These are phyloP conservation scores for Argyra leucocephala DNA, from an alignment of 2,888 invertebrate species.

Conservation along the genomic window DNA sequence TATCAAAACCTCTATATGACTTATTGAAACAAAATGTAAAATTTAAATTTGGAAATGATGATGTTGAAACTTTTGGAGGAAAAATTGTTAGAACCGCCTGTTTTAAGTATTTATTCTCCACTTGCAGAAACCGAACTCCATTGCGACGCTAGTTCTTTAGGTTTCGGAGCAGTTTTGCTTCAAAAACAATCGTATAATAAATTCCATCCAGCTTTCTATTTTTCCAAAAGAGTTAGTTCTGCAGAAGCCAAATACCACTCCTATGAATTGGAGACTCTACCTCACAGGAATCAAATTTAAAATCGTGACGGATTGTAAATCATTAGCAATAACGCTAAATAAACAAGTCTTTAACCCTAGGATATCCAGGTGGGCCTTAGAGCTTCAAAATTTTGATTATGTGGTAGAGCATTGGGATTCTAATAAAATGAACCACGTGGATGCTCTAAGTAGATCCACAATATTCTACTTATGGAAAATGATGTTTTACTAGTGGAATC, in stretches of 20 bases:
- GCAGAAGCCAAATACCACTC: constrained; percentile 25
- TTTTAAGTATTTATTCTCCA: constrained; percentile 27
- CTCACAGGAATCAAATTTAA: constrained; percentile 16
- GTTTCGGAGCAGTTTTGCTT: constrained; percentile 31
- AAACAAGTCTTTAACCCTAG: constrained; percentile 21
- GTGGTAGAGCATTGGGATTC: constrained; percentile 20
- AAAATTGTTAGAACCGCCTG: no score
- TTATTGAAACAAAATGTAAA: constrained; percentile 14
- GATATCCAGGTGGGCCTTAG: background rate
- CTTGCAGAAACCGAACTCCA: constrained; percentile 29
- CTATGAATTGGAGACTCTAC: constrained; percentile 30
- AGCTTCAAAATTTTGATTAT: constrained; percentile 18
- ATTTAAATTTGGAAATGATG: constrained; percentile 18
- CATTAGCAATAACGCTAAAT: constrained; percentile 17
- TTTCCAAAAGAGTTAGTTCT: constrained; percentile 28
- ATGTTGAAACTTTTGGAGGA: constrained; percentile 29
- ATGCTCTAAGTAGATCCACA: no score
- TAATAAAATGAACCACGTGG: constrained; percentile 28
- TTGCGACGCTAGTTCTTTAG: constrained; percentile 30
- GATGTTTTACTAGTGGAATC: constrained; percentile 13
- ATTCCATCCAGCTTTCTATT: constrained; percentile 32
- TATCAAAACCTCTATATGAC: constrained; percentile 16
- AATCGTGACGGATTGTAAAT: constrained; percentile 20
- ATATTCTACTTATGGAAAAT: constrained; percentile 11
- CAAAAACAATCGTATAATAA: constrained; percentile 26